Evolutionary conservation across 2,797 vertebrate genomes (phyloP), one percentile per base, ranked within the genome.

Genomic region (Ambastaia sidthimunki): DNA sequence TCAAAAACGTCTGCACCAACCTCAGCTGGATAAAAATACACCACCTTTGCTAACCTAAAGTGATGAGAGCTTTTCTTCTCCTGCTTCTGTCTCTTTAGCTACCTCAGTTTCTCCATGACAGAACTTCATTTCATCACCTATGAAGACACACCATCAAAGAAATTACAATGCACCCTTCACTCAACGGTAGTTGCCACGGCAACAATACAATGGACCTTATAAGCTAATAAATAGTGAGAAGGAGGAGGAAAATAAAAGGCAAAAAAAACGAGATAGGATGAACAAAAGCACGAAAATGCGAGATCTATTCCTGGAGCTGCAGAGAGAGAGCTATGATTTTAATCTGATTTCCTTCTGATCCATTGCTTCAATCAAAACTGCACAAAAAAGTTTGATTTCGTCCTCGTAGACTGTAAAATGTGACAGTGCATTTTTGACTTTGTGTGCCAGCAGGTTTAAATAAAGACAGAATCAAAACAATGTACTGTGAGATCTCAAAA

Each of bases 151-250:
- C 75, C 87, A 90, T 79, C 83, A 85, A 85, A 82, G 78, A 87
- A 88, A 87, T 55, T 87, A 76, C 69, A 82, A 82, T 11, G 18
- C 4, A 16, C 7, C 81, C 34, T 83, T 87, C 66, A 62, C 85
- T 79, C 80, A 87, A 84, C 75, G 77, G 54, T 19, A 76, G 95
- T 95, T 96, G 92, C 95, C 93, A 92, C 90, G 92, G 94, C 89
- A 95, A 96, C 95, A 85, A 74, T 85, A 93, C 90, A 91, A 93
- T 89, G 81, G 89, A 89, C 90, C 87, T 83, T 80, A 90, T 88
- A 89, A 90, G 91, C 74, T 90, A 92, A 91, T 92, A 94, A 90
- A 85, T 75, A 85, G 84, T 90, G 85, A 85, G 28, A 28, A 28
- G 86, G 85, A 74, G 67, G 13, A 72, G 63, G 80, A 71, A 75